Evolutionary conservation across 2,113 vertebrate genomes (phyloP), one percentile per base, ranked within the genome.

Genomic region (Oxyura jamaicensis): DNA sequence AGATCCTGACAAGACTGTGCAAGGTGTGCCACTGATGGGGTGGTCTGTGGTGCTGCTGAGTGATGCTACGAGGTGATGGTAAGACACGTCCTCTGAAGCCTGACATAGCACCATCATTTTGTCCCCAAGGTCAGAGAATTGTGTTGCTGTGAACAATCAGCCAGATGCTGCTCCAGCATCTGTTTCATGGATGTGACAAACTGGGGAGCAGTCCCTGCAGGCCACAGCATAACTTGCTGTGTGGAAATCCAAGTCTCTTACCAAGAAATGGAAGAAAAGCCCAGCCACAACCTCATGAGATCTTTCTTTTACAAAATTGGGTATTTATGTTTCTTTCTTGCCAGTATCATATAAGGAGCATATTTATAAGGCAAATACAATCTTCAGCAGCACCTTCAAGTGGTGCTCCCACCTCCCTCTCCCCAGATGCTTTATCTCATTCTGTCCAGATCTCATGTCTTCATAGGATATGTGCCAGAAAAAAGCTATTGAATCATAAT

Each of bases 341-440:
- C 6, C 65, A 84, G 3, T 1, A 88, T 78, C 13, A 10, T 83
- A 48, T 6, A 48, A 48, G 4, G 31, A 94, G 20, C 21, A 29
- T 2, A 2, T 75, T 89, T 72, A 52, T 52, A 83, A 93, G 68
- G 18, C 68, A 96, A 93, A 93, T 72, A 96, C 78, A 88, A 75
- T 48, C 10, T 83, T 42, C 75, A 91, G 46, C 65, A 56, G 77
- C 91, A 92, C 90, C 62, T 89, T 82, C 91, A 89, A 87, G 62
- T 22, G 60, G 26, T 62, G 58, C 19, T 9, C 9, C 8, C 23
- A 26, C 23, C 25, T 68, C 75, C 58, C 46, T 79, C 22, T 78
- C 33, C 77, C 55, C 63, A 86, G 71, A 83, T 66, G 22, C 48
- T 79, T 95, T 73, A 42, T 31, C 17, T 83, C 13, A 16, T 26